These are phyloP conservation scores for Cactoblastis cactorum DNA, from an alignment of 2,888 invertebrate species.

Conservation along the genomic window DNA sequence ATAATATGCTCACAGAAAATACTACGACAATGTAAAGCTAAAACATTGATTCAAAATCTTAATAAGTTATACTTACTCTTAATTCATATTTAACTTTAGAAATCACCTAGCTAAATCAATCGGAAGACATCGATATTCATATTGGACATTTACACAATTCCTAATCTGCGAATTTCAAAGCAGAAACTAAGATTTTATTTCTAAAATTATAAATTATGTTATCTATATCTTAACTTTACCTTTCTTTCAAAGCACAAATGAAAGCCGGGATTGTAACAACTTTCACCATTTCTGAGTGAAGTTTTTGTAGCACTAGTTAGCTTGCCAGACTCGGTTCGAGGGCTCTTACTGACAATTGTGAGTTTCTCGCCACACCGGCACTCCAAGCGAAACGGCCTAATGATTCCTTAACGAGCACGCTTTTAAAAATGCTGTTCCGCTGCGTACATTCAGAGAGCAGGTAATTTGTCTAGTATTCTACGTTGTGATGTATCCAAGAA, in stretches of 20 bases:
- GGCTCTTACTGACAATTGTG: conserved; percentile 54
- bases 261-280: neutral
- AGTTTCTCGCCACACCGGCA: conserved; percentile 38
- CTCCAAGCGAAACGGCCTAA: conserved; percentile 39
- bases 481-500: too few species aligned
- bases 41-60: too few species aligned
- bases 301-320: conserved; percentile 50
- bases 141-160: too few species aligned
- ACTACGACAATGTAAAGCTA: too few species aligned
- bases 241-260: neutral
- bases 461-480: neutral
- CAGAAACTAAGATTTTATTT: too few species aligned
- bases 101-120: too few species aligned
- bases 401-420: conserved; percentile 32
- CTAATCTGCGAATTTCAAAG: too few species aligned
- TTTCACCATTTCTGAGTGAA: conserved; percentile 17
- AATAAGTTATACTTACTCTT: too few species aligned
- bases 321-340: conserved; percentile 41
- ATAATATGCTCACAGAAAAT: too few species aligned
- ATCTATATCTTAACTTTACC: neutral
- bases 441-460: neutral
- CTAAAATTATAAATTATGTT: neutral
- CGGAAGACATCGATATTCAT: too few species aligned
- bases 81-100: too few species aligned
- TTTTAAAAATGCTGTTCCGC: conserved; percentile 20